Base-by-base conservation (phyloP, 37 sponge, comb jelly and placozoan genomes). In the Chondrilla cf. caribensis region DNA sequence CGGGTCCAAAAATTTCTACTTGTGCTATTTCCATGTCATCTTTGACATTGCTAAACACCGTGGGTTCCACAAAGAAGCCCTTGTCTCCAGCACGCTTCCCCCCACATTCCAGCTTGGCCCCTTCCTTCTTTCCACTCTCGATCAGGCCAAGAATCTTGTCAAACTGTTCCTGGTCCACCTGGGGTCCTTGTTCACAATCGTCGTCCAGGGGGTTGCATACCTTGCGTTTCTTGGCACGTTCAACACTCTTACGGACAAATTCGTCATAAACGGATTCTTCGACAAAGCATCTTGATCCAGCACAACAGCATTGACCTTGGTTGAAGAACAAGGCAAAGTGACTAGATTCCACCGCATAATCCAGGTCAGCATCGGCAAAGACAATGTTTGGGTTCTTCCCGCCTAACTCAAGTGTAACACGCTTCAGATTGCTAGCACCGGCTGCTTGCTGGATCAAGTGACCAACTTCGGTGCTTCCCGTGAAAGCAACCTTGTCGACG, bases 1-100 rank as follows among this genome's bases (percentile, higher is more conserved):
- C 99, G n/a, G 99, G 99, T 14, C 99, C 99, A 81, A 98, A 98
- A 47, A 98, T 98, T 90, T 98, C 99, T 58, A 95, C 96, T 47
- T 86, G 72, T n/a, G 96, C 91, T 81, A 98, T 98, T 9, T 82
- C 67, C 99, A 98, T 98, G 73, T 88, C 83, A 60, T 98, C 99
- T 35, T 84, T 39, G 21, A 98, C 99, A 54, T 85, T 85, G 64
- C 85, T 89, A 65, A 98, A 98, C 33, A 98, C 89, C 14, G 99
- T 95, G 2, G 99, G 99, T 70, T 93, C 84, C 25, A 98, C 84
- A 79, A 91, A 98, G 87, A 79, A 98, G 19, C 99, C 99, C 85
- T 95, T 91, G 70, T 91, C 93, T 17, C 99, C 99, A 42, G 38
- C 39, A 11, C 86, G 94, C 6, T 82, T 85, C 0, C 99, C 99